A percentile compares a stretch with the other conserved stretches of the same genome.
Conservation (phyloP, 2,888 invertebrate species). For the Hoplodrina ambigua region DNA sequence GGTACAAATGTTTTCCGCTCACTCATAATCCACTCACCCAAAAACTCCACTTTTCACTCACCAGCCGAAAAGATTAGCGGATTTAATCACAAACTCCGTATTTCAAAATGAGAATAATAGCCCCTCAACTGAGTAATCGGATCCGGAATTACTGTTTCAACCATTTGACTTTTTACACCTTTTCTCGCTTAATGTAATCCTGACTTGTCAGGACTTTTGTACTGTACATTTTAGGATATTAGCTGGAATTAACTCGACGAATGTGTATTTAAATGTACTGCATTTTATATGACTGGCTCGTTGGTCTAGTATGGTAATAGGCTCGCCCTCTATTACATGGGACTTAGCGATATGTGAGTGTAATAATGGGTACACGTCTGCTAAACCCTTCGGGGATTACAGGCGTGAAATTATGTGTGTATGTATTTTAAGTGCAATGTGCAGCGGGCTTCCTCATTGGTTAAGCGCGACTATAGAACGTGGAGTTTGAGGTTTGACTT, state of each 20-base stretch:
- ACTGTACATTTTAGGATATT: constrained; percentile 33
- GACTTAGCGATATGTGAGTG: no score
- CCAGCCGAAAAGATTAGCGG: constrained; percentile 27
- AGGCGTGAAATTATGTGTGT: no score
- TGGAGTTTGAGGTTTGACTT: not conserved
- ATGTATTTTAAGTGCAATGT: constrained; percentile 20
- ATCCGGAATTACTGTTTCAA: constrained; percentile 26
- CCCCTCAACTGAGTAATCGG: constrained; percentile 8
- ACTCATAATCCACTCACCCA: constrained; percentile 1
- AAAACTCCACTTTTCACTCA: constrained; percentile 1
- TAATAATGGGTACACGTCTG: no score
- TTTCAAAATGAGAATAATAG: constrained; percentile 44
- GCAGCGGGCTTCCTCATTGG: not conserved
- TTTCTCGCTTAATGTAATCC: constrained; percentile 23
- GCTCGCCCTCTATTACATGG: no score
- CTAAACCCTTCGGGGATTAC: no score
- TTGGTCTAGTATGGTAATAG: no score
- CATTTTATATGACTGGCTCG: not conserved
- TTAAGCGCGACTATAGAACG: not conserved
- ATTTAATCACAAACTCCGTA: constrained; percentile 31
- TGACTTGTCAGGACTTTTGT: constrained; percentile 19
- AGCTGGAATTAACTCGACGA: constrained; percentile 13
- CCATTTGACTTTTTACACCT: constrained; percentile 47
- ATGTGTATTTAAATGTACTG: constrained; percentile 23
- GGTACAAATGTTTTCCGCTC: not conserved